These are phyloP conservation scores for Arvicanthis niloticus DNA, from an alignment of 2,113 vertebrate species.

Conservation along the genomic window DNA sequence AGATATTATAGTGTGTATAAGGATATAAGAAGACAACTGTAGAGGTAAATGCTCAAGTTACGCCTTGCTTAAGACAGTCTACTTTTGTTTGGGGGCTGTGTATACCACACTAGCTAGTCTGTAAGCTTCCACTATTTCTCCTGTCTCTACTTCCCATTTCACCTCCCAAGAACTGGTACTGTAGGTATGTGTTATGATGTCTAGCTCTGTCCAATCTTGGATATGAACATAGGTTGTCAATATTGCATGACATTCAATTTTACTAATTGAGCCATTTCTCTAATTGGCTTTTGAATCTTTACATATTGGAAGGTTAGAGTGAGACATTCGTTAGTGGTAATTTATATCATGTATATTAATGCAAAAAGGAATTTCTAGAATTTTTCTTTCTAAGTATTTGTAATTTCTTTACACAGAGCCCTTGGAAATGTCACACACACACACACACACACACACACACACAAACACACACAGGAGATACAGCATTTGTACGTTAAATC, in stretches of 20 bases:
- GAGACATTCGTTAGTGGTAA: not conserved
- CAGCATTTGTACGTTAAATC: not conserved
- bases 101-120: not conserved
- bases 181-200: not conserved
- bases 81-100: not conserved
- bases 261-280: not conserved
- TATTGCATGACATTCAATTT: not conserved
- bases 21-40: not conserved
- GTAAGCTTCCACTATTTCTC: rapidly evolving
- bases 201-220: not conserved
- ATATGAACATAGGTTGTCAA: not conserved
- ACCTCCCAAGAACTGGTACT: not conserved
- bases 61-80: not conserved
- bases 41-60: not conserved
- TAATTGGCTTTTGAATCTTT: not conserved
- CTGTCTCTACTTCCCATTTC: too few species aligned
- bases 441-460: too few species aligned
- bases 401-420: not conserved
- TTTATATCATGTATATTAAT: not conserved
- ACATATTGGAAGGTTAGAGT: not conserved
- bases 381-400: not conserved
- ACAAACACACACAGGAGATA: too few species aligned
- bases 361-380: not conserved
- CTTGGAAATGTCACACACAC: not conserved
- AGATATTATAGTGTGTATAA: not conserved